Conservation (phyloP, 2,797 vertebrate species). For the Eutrigla gurnardus region DNA sequence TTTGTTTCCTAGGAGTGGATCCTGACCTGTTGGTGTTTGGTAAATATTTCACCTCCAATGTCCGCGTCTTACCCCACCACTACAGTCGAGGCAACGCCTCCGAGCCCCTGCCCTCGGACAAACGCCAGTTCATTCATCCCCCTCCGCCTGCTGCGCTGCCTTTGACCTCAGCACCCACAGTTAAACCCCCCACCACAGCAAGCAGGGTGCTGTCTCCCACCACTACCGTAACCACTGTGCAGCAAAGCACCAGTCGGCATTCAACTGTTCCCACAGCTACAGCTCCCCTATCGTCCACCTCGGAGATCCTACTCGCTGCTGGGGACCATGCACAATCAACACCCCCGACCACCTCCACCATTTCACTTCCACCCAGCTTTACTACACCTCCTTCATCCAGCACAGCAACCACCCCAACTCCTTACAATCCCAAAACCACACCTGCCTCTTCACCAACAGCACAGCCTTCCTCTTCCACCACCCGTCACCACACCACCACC, state of each 20-base stretch:
- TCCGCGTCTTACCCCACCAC: constrained; percentile 77
- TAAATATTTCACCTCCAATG: constrained; percentile 82
- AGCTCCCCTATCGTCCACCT: constrained; percentile 4
- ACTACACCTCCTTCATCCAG: not conserved
- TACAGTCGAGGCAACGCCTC: constrained; percentile 80
- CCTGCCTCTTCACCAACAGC: constrained; percentile 5
- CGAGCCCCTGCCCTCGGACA: constrained; percentile 78
- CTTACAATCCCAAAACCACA: constrained; percentile 13
- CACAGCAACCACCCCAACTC: constrained; percentile 5
- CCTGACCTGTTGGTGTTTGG: constrained; percentile 95
- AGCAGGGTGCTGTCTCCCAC: constrained; percentile 3
- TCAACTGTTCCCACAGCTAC: constrained; percentile 16
- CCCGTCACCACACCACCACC: constrained; percentile 13
- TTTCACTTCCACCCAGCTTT: constrained; percentile 29
- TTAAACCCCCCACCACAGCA: constrained; percentile 19
- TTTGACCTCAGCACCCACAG: constrained; percentile 52
- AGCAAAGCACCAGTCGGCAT: constrained; percentile 29
- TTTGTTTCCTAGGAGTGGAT: constrained; percentile 86
- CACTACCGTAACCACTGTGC: not conserved
- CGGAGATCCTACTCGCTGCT: constrained; percentile 9
- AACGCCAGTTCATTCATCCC: constrained; percentile 80
- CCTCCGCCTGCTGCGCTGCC: constrained; percentile 53
- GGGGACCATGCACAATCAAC: constrained; percentile 26
- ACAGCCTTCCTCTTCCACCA: constrained; percentile 14
- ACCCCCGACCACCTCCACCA: constrained; percentile 11